These are phyloP conservation scores for Myripristis murdjan DNA, from an alignment of 2,797 vertebrate genomes.

Conservation along the genomic window DNA sequence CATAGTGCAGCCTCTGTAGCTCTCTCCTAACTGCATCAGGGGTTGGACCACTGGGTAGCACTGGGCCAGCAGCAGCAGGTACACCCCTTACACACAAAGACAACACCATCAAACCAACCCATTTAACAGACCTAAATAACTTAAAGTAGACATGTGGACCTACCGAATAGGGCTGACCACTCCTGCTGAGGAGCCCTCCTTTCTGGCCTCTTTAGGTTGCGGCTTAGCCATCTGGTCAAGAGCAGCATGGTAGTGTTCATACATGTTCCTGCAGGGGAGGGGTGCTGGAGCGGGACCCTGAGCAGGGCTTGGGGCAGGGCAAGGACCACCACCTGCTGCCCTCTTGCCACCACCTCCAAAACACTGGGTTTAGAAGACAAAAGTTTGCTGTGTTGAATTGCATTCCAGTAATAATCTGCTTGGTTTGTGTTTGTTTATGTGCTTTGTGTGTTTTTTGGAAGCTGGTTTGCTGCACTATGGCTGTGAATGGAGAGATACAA, in stretches of 20 bases:
- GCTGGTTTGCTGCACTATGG: too few species aligned
- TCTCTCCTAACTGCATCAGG: constrained; percentile 87
- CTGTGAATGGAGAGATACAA: too few species aligned
- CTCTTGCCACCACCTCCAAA: constrained; percentile 87
- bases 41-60: constrained; percentile 84
- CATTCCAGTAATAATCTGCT: too few species aligned
- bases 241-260: constrained; percentile 89
- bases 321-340: constrained; percentile 61
- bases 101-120: not conserved
- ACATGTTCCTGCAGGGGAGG: constrained; percentile 79
- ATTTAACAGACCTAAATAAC: not conserved
- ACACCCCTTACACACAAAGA: constrained; percentile 49
- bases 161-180: constrained; percentile 67
- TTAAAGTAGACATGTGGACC: not conserved
- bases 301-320: constrained; percentile 44
- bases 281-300: constrained; percentile 43
- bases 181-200: constrained; percentile 60
- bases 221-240: constrained; percentile 90
- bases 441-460: too few species aligned
- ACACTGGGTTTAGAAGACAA: constrained; percentile 72
- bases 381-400: not conserved
- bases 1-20: constrained; percentile 89
- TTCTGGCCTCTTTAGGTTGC: constrained; percentile 60
- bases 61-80: constrained; percentile 80
- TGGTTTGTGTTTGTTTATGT: too few species aligned